Percentiles rank a stretch among this genome's conserved stretches.
Evolutionary conservation across 2,113 vertebrate genomes (phyloP).

Genomic region (Paradoxurus hermaphroditus): DNA sequence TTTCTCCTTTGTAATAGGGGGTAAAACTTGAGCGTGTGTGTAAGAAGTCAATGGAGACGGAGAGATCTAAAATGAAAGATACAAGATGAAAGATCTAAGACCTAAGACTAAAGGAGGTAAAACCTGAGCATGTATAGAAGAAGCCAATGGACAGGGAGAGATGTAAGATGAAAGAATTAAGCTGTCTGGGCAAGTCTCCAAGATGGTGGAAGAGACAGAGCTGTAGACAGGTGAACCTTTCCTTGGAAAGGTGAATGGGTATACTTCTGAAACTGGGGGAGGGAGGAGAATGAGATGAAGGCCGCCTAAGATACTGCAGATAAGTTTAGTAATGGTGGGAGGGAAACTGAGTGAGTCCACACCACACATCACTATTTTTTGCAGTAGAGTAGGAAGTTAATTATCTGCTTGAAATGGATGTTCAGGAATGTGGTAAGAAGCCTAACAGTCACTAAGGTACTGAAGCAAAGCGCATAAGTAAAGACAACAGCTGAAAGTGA

Average conservation of each 20-base stretch:
- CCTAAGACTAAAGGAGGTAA: not conserved
- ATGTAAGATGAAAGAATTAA: not conserved
- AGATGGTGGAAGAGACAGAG: not conserved
- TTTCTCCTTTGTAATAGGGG: not conserved
- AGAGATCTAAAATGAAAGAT: not conserved
- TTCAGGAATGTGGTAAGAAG: not conserved
- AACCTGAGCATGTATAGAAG: not conserved
- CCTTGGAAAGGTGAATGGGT: not conserved
- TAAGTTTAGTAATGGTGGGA: conserved; percentile 7
- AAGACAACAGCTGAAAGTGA: not conserved
- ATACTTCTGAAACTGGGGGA: not conserved
- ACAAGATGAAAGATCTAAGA: not conserved
- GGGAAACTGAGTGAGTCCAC: not conserved
- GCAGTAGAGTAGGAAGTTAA: conserved; percentile 16
- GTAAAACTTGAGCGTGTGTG: not conserved
- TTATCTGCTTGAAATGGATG: conserved; percentile 30
- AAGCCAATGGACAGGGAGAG: not conserved
- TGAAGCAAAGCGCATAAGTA: not conserved
- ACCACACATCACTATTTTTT: not conserved
- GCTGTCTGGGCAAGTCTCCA: not conserved
- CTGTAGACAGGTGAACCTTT: not conserved
- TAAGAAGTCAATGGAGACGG: not conserved
- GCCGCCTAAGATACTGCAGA: not conserved
- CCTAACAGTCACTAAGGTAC: conserved; percentile 7
- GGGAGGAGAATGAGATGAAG: not conserved